These are phyloP conservation scores for Thysanoteuthis rhombus DNA, from an alignment of 2,888 invertebrate genomes.

Conservation along the genomic window DNA sequence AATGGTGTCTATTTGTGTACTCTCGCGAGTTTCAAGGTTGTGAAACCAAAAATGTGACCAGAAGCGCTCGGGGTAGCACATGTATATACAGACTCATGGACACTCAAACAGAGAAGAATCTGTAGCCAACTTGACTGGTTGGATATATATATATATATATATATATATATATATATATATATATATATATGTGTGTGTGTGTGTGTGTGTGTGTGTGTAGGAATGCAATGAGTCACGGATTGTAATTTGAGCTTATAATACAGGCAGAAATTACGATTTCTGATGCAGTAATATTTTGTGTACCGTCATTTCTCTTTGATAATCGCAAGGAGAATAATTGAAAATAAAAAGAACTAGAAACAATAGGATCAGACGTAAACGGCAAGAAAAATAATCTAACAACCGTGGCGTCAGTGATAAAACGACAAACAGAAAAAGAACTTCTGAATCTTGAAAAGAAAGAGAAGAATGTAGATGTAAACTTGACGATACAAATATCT, in stretches of 20 bases:
- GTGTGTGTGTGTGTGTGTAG: not conserved
- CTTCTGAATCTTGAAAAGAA: not conserved
- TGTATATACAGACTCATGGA: no score
- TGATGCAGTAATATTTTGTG: not conserved
- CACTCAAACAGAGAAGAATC: no score
- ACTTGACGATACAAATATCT: not conserved
- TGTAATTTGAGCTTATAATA: not conserved
- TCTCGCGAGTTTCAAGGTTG: not conserved
- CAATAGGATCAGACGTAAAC: not conserved
- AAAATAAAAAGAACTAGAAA: not conserved
- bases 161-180: not conserved
- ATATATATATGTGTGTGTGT: not conserved
- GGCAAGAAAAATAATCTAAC: not conserved
- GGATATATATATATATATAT: not conserved
- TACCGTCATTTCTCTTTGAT: not conserved
- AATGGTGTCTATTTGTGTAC: no score
- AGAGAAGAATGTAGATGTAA: not conserved
- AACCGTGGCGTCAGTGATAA: not conserved
- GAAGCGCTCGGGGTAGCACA: no score
- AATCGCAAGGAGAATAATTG: not conserved
- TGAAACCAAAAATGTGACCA: no score
- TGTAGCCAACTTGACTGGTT: not conserved
- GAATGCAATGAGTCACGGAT: not conserved
- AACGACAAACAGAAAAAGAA: not conserved
- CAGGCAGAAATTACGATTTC: not conserved